Evolutionary conservation across 2,113 vertebrate species (phyloP), one percentile per base, ranked within the genome.

Genomic region (Heterotilapia buettikoferi): DNA sequence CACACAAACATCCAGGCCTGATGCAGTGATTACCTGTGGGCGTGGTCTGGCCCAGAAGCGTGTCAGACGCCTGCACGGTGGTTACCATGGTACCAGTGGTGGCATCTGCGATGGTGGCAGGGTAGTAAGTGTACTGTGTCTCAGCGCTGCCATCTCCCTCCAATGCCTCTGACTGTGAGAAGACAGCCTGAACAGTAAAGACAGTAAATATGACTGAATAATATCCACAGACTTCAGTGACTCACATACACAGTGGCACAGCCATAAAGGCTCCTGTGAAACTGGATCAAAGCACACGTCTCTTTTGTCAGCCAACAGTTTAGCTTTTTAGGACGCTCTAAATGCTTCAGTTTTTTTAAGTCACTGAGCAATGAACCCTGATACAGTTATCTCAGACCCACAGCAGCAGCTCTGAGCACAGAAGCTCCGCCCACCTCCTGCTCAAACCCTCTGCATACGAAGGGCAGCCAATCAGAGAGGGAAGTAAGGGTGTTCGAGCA

Each of bases 41-140:
- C 13, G 97, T 94, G 89, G 94, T 94, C 92, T 97, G 96, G n/a
- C 96, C 94, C 73, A 97, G 94, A 79, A 97, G 89, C 1, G 96
- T 90, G 66, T 97, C 97, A 4, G 96, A 93, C 1, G 96, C 92
- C 90, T 97, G 97, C 19, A 97, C 96, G 2, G 96, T 96, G 59
- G 96, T 96, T n/a, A 97, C 96, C 97, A 97, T 97, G 80, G 97
- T 91, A n/a, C 95, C 95, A 1, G 96, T 86, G 40, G 94, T 89
- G 50, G 95, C 94, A 7, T 97, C 97, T 40, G 96, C 95, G 26
- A 97, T 96, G 88, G 96, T 96, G 82, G 96, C 96, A 1, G 97
- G 96, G 86, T 97, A 97, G 83, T 97, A 97, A 3, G 96, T 95
- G 90, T 97, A 97, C 92, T 97, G 97, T 5, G 97, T 95, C 91